Evolutionary conservation across 2,888 invertebrate species (phyloP).

Genomic region (Lysandra coridon): DNA sequence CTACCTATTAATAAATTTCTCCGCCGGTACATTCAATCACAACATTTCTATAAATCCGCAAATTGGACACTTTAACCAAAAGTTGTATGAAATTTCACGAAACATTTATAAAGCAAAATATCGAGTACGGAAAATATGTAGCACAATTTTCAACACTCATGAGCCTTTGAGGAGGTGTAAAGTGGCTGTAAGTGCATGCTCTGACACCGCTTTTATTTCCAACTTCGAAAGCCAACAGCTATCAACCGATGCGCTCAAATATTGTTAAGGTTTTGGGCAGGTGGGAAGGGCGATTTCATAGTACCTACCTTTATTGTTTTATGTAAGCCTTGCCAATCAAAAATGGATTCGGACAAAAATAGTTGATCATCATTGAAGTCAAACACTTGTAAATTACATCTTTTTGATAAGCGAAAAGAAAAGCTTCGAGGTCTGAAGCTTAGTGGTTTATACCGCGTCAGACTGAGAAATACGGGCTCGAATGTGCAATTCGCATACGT

Average conservation of each 20-base stretch:
- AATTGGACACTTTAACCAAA: not conserved
- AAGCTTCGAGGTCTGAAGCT: too few species aligned
- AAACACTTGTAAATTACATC: not conserved
- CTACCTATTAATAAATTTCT: too few species aligned
- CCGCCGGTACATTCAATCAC: too few species aligned
- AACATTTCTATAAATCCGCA: not conserved
- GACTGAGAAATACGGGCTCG: too few species aligned
- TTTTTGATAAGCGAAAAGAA: too few species aligned
- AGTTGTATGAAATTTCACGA: not conserved
- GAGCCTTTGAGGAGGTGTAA: constrained; percentile 1
- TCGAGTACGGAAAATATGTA: not conserved
- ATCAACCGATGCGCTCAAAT: not conserved
- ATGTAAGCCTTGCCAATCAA: not conserved
- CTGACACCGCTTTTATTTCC: not conserved
- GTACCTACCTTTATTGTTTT: not conserved
- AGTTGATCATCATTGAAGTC: not conserved
- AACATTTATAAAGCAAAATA: not conserved
- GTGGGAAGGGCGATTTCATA: not conserved
- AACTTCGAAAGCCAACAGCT: not conserved
- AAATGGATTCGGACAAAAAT: not conserved
- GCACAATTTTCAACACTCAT: constrained; percentile 14
- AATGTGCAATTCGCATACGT: too few species aligned
- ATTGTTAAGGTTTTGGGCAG: not conserved
- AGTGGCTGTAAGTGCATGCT: not conserved
- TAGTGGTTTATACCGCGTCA: too few species aligned